Evolutionary conservation across 1,140 invertebrate species (phyloP).

Genomic region (Trigoniulus corallinus): DNA sequence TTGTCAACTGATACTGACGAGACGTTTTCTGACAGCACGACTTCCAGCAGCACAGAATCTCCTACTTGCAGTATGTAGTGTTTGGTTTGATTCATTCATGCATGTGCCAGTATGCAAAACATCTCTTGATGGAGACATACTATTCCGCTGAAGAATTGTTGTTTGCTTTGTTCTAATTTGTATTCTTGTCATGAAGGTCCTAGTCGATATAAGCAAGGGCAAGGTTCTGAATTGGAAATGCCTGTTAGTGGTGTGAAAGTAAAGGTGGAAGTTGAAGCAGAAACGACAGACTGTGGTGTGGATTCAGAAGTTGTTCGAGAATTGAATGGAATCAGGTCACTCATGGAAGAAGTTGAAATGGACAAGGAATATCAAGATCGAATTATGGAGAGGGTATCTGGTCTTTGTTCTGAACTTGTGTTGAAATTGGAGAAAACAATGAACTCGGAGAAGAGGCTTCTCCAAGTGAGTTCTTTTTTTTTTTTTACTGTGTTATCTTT

Average conservation of each 20-base stretch:
- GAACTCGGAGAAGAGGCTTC: background rate
- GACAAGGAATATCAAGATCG: background rate
- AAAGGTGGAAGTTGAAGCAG: background rate
- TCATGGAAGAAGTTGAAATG: background rate
- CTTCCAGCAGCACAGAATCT: slow-evolving; percentile 1
- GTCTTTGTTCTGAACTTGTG: background rate
- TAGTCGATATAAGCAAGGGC: background rate
- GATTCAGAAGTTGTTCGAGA: background rate
- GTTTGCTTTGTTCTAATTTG: background rate
- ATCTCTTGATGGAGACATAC: too few species aligned
- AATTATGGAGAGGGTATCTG: background rate
- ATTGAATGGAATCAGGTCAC: background rate
- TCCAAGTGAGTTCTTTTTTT: background rate
- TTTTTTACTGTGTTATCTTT: too few species aligned
- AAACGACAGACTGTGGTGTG: background rate
- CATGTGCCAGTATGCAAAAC: too few species aligned
- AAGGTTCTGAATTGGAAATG: background rate
- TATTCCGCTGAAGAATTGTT: background rate
- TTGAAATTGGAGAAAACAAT: background rate
- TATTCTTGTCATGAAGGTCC: background rate
- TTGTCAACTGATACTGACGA: slow-evolving; percentile 9
- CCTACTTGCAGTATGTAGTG: slow-evolving; percentile 1
- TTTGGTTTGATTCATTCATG: too few species aligned
- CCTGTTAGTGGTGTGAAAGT: background rate
- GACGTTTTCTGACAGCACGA: slow-evolving; percentile 7